Evolutionary conservation across 2,888 invertebrate species (phyloP), one percentile per base, ranked within the genome.

Genomic region (Hemaris fuciformis): DNA sequence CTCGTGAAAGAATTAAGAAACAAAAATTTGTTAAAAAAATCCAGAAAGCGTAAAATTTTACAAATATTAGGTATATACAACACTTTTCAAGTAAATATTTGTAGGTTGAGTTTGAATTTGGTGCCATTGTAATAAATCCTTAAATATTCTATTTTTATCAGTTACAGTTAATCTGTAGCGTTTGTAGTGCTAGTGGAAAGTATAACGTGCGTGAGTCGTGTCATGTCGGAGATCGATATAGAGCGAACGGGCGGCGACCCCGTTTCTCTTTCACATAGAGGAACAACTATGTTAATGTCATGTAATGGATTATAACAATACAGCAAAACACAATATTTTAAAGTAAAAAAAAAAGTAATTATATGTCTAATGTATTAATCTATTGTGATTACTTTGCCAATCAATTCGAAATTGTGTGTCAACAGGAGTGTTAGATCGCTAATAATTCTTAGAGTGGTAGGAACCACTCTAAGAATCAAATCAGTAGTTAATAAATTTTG

Each of bases 241-340:
- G 77, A 82, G 65, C 77, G 73, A 71, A 73, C 80, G 83, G 77
- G 68, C 83, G 80, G 76, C 81, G 84, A 84, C 84, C 85, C 79
- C 79, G 62, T 65, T 66, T 64, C 64, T 69, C 68, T 53, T 75
- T 67, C 57, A 68, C 63, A 68, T 62, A 62, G 67, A 68, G 63
- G 75, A 73, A 46, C 31, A 57, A 61, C 18, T 57, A 57, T 57
- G 56, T 56, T 61, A 57, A 61, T 61, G 31, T 15, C 15, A 61
- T 31, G 42, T 38, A 48, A 48, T 48, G 18, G 48, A 41, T 53
- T 53, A 34, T 41, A 25, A 60, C 15, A 53, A 41, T 25, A 48
- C 23, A 13, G 5, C 23, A 42, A 42, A 10, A 10, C 10, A 38
- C 13, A 38, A 38, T 38, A n/a, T 34, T n/a, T n/a, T n/a, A n/a